A percentile compares a stretch with the other conserved stretches of the same genome.
Conservation (phyloP, 2,113 vertebrate species). For the Gavia stellata region DNA sequence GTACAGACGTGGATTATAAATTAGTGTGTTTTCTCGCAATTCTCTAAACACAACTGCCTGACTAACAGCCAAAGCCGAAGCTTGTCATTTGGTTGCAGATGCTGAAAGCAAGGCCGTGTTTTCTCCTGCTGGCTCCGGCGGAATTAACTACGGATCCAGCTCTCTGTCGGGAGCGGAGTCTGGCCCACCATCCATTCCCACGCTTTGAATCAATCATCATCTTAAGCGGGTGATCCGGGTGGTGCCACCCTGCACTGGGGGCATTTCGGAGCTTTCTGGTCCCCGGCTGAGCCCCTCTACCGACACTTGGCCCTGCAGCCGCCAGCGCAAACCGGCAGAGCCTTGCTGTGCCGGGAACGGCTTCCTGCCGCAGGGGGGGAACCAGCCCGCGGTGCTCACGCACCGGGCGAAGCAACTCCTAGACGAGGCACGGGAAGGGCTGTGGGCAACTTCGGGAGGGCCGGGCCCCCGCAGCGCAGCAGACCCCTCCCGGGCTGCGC, state of each 20-base stretch:
- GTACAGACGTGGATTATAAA: background rate
- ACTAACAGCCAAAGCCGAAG: background rate
- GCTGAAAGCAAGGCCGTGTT: background rate
- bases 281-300: background rate
- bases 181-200: background rate
- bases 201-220: background rate
- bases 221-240: fast-evolving
- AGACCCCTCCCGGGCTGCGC: background rate
- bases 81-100: background rate
- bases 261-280: background rate
- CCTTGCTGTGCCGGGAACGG: fast-evolving
- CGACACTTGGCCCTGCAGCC: background rate
- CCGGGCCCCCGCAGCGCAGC: background rate
- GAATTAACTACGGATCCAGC: background rate
- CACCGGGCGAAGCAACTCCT: background rate
- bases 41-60: background rate
- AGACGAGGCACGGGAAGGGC: background rate
- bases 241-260: background rate
- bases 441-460: background rate
- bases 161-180: background rate
- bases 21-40: background rate
- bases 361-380: background rate
- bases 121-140: background rate
- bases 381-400: fast-evolving
- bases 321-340: background rate